phyloP scores from a whole-genome alignment of 2,888 invertebrate genomes.

The Pteria penguin region DNA sequence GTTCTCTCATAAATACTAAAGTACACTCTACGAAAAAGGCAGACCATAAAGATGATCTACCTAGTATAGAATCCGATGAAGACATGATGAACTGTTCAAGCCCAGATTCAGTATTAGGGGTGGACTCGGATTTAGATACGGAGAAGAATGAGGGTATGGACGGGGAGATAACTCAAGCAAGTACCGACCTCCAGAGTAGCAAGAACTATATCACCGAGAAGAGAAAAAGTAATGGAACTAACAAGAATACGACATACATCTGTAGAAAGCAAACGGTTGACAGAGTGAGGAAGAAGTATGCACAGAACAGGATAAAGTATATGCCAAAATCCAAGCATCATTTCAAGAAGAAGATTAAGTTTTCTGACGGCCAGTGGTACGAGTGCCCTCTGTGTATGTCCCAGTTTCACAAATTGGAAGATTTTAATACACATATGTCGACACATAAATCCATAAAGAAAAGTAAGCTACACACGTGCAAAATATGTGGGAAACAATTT shows the following conservation, averaged over 20 bases:
- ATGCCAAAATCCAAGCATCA: background rate
- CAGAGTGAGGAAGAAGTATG: constrained; percentile 1
- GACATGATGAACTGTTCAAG: background rate
- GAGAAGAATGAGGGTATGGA: background rate
- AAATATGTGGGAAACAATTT: constrained; percentile 22
- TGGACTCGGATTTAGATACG: background rate
- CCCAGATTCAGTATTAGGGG: constrained; percentile 1
- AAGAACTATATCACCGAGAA: background rate
- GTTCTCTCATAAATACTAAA: too few relatives aligned
- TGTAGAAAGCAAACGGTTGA: background rate
- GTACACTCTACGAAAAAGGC: background rate
- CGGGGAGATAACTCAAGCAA: too few relatives aligned
- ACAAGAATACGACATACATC: too few relatives aligned
- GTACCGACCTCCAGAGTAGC: too few relatives aligned
- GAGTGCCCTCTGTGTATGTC: constrained; percentile 38
- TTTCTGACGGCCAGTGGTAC: constrained; percentile 36
- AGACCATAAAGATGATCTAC: background rate
- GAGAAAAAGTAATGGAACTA: too few relatives aligned
- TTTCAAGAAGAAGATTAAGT: constrained; percentile 26
- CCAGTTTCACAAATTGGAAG: background rate
- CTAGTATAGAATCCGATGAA: constrained; percentile 3
- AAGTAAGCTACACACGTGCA: constrained; percentile 14
- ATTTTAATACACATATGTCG: constrained; percentile 22
- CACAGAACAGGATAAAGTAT: background rate
- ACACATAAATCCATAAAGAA: constrained; percentile 8